Conservation (phyloP, 2,113 vertebrate species). For the Scomber japonicus region DNA sequence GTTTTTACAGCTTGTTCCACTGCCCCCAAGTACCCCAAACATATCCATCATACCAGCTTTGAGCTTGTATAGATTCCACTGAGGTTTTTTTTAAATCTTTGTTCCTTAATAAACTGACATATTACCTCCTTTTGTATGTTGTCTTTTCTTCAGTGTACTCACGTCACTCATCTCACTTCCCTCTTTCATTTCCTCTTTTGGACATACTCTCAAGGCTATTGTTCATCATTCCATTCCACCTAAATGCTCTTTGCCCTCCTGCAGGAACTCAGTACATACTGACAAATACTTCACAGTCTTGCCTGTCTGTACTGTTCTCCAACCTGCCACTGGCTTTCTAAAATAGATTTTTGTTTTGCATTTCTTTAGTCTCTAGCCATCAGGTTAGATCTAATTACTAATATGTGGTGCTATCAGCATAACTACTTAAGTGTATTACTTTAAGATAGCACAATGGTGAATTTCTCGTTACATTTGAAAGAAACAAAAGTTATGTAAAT, state of each 20-base stretch:
- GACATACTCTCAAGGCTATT: not conserved
- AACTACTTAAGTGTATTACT: no score
- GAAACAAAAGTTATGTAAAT: not conserved
- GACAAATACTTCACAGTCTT: no score
- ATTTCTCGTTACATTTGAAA: not conserved
- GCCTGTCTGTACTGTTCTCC: not conserved
- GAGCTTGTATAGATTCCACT: not conserved
- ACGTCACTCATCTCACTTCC: not conserved
- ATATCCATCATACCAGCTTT: not conserved
- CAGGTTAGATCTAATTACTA: not conserved
- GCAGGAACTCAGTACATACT: not conserved
- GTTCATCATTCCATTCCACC: constrained; percentile 4
- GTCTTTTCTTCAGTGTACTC: not conserved
- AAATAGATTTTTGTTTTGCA: not conserved
- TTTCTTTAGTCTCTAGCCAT: not conserved
- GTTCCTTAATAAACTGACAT: no score
- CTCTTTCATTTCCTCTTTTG: not conserved
- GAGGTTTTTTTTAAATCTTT: not conserved
- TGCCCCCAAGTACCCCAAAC: not conserved
- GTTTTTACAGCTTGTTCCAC: not conserved
- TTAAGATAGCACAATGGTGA: not conserved
- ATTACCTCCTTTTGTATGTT: not conserved
- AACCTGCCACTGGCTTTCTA: not conserved
- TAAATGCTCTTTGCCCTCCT: constrained; percentile 10
- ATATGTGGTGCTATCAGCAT: no score